These are phyloP conservation scores for Rhorus exstirpatorius DNA, from an alignment of 2,888 invertebrate genomes.

Conservation along the genomic window DNA sequence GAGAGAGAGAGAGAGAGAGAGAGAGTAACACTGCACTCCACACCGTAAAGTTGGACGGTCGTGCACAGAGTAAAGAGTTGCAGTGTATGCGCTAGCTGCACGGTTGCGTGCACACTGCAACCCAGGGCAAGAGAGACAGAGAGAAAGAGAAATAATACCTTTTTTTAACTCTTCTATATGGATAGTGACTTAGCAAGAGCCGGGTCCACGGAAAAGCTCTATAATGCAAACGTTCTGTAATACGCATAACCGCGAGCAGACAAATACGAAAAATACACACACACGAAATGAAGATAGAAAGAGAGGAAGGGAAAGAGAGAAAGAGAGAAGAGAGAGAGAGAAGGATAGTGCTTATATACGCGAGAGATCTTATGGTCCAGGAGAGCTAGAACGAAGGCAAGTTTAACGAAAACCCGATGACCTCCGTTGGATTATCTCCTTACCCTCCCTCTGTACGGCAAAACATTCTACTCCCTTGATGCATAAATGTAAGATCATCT, in stretches of 20 bases:
- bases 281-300: slow-evolving; percentile 18
- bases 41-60: slow-evolving; percentile 16
- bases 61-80: slow-evolving; percentile 9
- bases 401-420: slow-evolving; percentile 67
- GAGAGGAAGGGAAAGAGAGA: slow-evolving; percentile 27
- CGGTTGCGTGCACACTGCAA: slow-evolving; percentile 18
- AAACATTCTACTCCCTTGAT: slow-evolving; percentile 38
- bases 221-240: slow-evolving; percentile 37
- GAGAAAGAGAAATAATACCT: slow-evolving; percentile 20
- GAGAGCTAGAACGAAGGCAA: slow-evolving; percentile 31
- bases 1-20: slow-evolving; percentile 43
- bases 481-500: slow-evolving; percentile 39
- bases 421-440: slow-evolving; percentile 68
- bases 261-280: slow-evolving; percentile 21
- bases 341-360: slow-evolving; percentile 15
- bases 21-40: slow-evolving; percentile 23
- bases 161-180: slow-evolving; percentile 35
- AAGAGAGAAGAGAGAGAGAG: slow-evolving; percentile 27
- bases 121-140: slow-evolving; percentile 19
- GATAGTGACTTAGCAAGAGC: slow-evolving; percentile 11
- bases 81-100: slow-evolving; percentile 17
- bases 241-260: slow-evolving; percentile 23
- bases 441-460: slow-evolving; percentile 59
- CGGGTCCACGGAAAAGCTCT: slow-evolving; percentile 44
- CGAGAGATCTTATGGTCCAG: slow-evolving; percentile 51